Evolutionary conservation across 1,140 invertebrate genomes (phyloP), one percentile per base, ranked within the genome.

Genomic region (Cydia splendana): DNA sequence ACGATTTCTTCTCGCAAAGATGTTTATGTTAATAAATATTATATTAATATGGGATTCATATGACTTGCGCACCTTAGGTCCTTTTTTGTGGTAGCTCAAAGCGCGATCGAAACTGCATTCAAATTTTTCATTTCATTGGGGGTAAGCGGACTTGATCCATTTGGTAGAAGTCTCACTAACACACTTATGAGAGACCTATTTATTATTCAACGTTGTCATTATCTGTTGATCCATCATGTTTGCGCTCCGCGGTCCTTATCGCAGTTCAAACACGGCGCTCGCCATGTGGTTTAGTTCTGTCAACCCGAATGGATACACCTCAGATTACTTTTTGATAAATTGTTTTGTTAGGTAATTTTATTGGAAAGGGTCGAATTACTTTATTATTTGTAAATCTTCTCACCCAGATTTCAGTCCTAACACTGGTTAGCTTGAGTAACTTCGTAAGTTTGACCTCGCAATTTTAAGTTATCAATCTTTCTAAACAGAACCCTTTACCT

Each of bases 401-500:
- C 42, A 10, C 12, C 42, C 42, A 1, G 10, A 5, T 53, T 53
- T 53, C n/a, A 4, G n/a, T n/a, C n/a, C 10, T 48, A 48, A 48
- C 13, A 53, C 15, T n/a, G 5, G 30, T 30, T 9, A 9, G 15
- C 18, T 62, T 15, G 6, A 0, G 9, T 24, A 10, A n/a, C 9
- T 62, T 62, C 20, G 7, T 24, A 62, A 24, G 0, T 20, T 62
- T 62, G 20, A 62, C 57, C 57, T 62, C 10, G 57, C 57, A 62
- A 62, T 9, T 71, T 71, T 42, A 18, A 45, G 13, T 24, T 71
- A 42, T 18, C 34, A 71, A 71, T 71, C 34, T n/a, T 71, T 18
- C 53, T 62, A 62, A 62, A 62, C 57, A 24, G 34, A 71, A 71
- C 67, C n/a, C 30, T 71, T 71, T 42, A 71, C 9, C n/a, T 38